These are phyloP conservation scores for Drosophila watanabei DNA, from an alignment of 1,140 invertebrate genomes.

Conservation along the genomic window DNA sequence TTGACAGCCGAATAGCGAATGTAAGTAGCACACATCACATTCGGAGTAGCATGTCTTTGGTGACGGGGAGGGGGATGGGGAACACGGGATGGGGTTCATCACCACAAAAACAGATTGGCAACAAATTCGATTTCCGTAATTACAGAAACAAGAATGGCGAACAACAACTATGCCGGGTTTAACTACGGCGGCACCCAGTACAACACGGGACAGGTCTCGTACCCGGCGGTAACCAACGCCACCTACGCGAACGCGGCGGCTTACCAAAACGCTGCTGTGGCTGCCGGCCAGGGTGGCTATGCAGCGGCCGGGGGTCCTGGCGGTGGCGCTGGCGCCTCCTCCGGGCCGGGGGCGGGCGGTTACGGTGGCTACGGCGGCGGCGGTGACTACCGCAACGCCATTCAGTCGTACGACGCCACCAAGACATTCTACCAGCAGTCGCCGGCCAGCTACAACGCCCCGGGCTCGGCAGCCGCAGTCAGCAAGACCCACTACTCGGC, in stretches of 20 bases:
- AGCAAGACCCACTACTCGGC: slow-evolving; percentile 86
- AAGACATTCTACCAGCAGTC: slow-evolving; percentile 90
- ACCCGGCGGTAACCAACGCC: slow-evolving; percentile 82
- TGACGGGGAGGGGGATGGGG: background rate
- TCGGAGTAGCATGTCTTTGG: background rate
- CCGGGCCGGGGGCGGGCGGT: slow-evolving; percentile 86
- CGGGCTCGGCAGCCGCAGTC: slow-evolving; percentile 86
- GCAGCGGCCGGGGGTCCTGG: slow-evolving; percentile 83
- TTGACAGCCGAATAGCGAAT: slow-evolving; percentile 58
- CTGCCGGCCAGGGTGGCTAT: slow-evolving; percentile 78
- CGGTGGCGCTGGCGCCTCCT: slow-evolving; percentile 87
- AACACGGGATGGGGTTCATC: background rate
- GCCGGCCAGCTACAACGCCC: slow-evolving; percentile 86
- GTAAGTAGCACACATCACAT: slow-evolving; percentile 60
- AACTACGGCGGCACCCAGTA: slow-evolving; percentile 96
- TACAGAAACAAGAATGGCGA: slow-evolving; percentile 89
- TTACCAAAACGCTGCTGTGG: slow-evolving; percentile 77
- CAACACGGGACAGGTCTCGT: slow-evolving; percentile 87
- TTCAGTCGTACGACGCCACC: slow-evolving; percentile 88
- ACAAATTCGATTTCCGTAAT: slow-evolving; percentile 70
- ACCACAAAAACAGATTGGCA: slow-evolving; percentile 51
- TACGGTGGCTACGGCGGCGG: slow-evolving; percentile 88
- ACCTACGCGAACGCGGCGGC: slow-evolving; percentile 83
- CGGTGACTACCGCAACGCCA: slow-evolving; percentile 88
- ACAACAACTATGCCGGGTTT: slow-evolving; percentile 97